These are phyloP conservation scores for Hoplostethus mediterraneus DNA, from an alignment of 2,797 vertebrate species.

Conservation along the genomic window DNA sequence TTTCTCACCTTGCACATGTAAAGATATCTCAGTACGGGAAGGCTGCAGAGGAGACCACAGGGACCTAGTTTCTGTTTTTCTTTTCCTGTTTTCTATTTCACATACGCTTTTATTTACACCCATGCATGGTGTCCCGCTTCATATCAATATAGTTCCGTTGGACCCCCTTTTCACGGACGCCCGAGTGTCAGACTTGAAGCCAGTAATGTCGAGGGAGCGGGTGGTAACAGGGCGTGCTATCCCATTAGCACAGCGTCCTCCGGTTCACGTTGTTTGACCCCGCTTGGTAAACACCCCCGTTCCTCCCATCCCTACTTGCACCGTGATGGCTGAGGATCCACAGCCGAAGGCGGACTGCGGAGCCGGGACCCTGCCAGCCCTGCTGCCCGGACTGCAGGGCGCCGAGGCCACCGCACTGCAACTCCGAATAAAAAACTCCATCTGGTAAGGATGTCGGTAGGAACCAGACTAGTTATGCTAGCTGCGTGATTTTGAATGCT, in stretches of 20 bases:
- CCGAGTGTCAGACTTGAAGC: constrained; percentile 38
- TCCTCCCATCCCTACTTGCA: constrained; percentile 55
- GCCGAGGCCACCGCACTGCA: constrained; percentile 92
- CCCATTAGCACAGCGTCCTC: constrained; percentile 69
- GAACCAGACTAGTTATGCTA: neutral
- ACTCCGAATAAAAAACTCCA: constrained; percentile 95
- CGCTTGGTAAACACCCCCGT: constrained; percentile 14
- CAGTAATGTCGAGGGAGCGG: constrained; percentile 68
- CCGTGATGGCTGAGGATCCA: constrained; percentile 90
- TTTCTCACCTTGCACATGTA: constrained; percentile 68
- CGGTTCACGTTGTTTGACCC: constrained; percentile 61
- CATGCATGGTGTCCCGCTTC: constrained; percentile 1
- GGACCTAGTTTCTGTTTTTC: constrained; percentile 53
- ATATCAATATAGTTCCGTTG: constrained; percentile 13
- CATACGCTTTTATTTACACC: constrained; percentile 7
- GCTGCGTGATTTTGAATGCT: constrained; percentile 1
- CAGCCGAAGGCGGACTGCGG: constrained; percentile 80
- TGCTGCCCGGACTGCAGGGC: constrained; percentile 92
- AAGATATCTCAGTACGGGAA: constrained; percentile 67
- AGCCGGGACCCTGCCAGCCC: constrained; percentile 84
- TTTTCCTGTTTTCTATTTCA: constrained; percentile 9
- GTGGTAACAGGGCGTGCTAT: constrained; percentile 71
- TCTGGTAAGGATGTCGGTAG: constrained; percentile 88
- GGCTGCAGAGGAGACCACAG: constrained; percentile 41
- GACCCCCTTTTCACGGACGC: constrained; percentile 7